These are phyloP conservation scores for Heliopora coerulea DNA, from an alignment of 92 coral and sea anemone genomes.

Conservation along the genomic window DNA sequence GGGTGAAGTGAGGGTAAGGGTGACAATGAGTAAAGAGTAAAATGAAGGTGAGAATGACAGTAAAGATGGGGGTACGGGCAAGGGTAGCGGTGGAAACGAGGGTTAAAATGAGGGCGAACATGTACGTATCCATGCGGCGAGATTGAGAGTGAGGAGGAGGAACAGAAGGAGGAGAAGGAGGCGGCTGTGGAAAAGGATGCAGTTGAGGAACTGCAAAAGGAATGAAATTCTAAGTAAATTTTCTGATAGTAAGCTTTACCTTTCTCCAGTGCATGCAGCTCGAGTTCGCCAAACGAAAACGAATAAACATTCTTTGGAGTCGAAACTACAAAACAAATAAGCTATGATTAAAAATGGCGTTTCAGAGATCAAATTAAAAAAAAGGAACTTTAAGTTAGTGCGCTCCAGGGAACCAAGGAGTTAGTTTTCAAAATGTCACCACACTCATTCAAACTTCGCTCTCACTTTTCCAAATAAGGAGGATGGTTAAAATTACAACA, in stretches of 20 bases:
- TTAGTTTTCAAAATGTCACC: too few relatives aligned
- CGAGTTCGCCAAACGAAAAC: conserved; percentile 9
- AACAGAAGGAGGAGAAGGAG: too few relatives aligned
- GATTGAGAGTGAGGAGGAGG: background rate
- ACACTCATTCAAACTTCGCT: background rate
- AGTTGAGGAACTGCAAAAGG: too few relatives aligned
- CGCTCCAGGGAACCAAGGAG: too few relatives aligned
- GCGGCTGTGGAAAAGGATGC: background rate
- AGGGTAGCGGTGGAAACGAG: background rate
- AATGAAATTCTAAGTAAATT: too few relatives aligned
- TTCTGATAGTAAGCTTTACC: too few relatives aligned
- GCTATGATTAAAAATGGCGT: too few relatives aligned
- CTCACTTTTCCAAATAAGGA: background rate
- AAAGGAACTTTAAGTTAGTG: too few relatives aligned
- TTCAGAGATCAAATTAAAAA: too few relatives aligned
- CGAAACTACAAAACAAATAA: conserved; percentile 9
- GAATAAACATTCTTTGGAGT: background rate
- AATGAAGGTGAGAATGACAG: background rate
- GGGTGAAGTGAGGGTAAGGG: too few relatives aligned
- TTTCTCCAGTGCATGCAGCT: conserved; percentile 16
- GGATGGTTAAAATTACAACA: background rate
- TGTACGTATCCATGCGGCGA: background rate
- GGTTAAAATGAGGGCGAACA: background rate
- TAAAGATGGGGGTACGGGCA: conserved; percentile 6
- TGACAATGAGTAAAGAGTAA: too few relatives aligned